A percentile compares a stretch with the other conserved stretches of the same genome.
Conservation (phyloP, 2,888 invertebrate genomes). For the Geotrupes spiniger region DNA sequence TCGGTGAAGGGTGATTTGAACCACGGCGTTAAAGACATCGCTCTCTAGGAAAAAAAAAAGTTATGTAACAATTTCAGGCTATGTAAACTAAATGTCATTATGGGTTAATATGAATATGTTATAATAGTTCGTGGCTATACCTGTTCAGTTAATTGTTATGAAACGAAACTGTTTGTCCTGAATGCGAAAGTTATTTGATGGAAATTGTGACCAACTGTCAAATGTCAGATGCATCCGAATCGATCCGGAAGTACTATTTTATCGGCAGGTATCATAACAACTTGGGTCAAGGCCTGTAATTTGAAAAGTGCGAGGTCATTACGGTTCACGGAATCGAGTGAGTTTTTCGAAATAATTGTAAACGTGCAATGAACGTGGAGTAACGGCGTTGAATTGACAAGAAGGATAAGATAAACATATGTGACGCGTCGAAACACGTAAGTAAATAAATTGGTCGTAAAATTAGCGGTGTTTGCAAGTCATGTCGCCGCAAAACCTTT, state of each 20-base stretch:
- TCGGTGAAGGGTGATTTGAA: constrained; percentile 71
- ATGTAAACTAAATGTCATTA: not conserved
- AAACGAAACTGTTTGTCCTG: too few relatives aligned
- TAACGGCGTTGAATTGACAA: constrained; percentile 7
- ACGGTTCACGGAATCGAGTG: constrained; percentile 33
- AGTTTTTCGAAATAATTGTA: constrained; percentile 10
- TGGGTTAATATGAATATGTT: not conserved
- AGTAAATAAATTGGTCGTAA: constrained; percentile 9
- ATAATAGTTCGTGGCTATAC: not conserved
- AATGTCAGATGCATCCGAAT: too few relatives aligned
- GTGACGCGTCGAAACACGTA: not conserved
- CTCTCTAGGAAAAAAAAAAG: constrained; percentile 10
- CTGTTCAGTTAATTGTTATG: too few relatives aligned
- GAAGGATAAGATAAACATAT: too few relatives aligned
- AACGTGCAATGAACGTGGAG: constrained; percentile 3
- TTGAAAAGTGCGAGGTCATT: constrained; percentile 46
- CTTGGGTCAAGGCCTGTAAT: constrained; percentile 42
- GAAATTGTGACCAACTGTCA: too few relatives aligned
- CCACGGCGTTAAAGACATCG: constrained; percentile 64
- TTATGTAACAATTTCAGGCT: not conserved
- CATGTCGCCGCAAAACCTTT: constrained; percentile 23
- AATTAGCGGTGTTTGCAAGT: constrained; percentile 22
- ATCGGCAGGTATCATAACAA: constrained; percentile 16
- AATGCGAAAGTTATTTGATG: too few relatives aligned
- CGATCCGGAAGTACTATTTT: too few relatives aligned